Base-by-base conservation (phyloP, 2,113 vertebrate genomes). In the Ascaphus truei region DNA sequence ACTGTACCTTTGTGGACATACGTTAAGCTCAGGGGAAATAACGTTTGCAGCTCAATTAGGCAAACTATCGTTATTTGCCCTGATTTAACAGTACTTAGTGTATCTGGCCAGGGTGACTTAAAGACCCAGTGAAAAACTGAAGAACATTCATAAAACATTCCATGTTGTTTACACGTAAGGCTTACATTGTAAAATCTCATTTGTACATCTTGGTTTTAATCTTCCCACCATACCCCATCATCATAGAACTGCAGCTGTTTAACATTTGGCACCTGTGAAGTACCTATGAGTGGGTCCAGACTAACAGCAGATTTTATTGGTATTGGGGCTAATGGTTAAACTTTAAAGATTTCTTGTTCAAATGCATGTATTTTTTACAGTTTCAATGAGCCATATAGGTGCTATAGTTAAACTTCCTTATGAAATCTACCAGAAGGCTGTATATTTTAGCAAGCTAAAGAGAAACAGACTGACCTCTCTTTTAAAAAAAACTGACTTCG, bases 291-390 rank as follows among this genome's bases (percentile, higher is more conserved):
- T 79, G 72, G 69, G 66, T 80, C 71, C 77, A 80, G 75, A 69
- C 51, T 65, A 79, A 74, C 47, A 74, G 73, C 76, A 50, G 27
- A 57, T 74, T 90, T 87, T 86, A 88, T 77, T 77, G 83, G 80
- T 72, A 3, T 67, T 5, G 41, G 69, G 48, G 66, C 80, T 82
- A 83, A 86, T 80, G 80, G 77, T 75, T 79, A 72, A 81, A 84
- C 77, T 82, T 80, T 82, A 80, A 81, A 84, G 83, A 84, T 81
- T 88, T 81, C 72, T 81, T 92, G 89, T 86, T 84, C 79, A 85
- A 86, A 80, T 79, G 81, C 81, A 72, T 81, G 60, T 1, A 6
- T 59, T 69, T 83, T 77, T 81, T 86, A 81, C 72, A 39, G 74
- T 75, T 82, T 63, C 79, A 82, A 37, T 72, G 80, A 84, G 75